Percentiles rank a stretch among this genome's conserved stretches.
Evolutionary conservation across 2,888 invertebrate genomes (phyloP).

Genomic region (Dilophus febrilis): DNA sequence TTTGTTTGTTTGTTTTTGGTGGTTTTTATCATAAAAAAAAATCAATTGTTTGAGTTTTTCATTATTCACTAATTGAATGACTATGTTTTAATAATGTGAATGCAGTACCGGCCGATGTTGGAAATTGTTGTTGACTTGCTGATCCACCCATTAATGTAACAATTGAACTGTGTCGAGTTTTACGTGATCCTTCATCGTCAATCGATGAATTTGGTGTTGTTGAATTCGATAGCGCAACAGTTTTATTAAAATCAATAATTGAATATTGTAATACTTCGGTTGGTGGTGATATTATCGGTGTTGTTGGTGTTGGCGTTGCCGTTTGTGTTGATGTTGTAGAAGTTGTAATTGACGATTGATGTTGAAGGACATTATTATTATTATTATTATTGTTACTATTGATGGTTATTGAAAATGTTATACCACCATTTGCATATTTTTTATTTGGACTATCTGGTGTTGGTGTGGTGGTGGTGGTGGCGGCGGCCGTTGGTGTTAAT

Average conservation of each 20-base stretch:
- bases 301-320: too few species aligned
- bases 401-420: too few species aligned
- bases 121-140: background rate
- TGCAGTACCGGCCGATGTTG: too few species aligned
- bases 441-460: constrained; percentile 36
- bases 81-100: background rate
- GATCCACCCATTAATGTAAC: constrained; percentile 27
- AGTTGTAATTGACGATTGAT: too few species aligned
- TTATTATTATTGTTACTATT: too few species aligned
- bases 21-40: too few species aligned
- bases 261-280: constrained; percentile 51
- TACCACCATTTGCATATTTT: too few species aligned
- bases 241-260: constrained; percentile 87
- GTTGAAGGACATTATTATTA: too few species aligned
- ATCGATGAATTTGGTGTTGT: constrained; percentile 51
- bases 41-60: too few species aligned
- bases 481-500: background rate
- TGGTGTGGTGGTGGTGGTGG: background rate
- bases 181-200: constrained; percentile 55
- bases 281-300: too few species aligned
- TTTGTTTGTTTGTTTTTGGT: too few species aligned
- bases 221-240: constrained; percentile 71
- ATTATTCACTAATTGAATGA: constrained; percentile 1
- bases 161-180: constrained; percentile 68
- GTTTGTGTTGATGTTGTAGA: too few species aligned